Base-by-base conservation (phyloP, 2,797 vertebrate genomes). In the Hyperoplus immaculatus region DNA sequence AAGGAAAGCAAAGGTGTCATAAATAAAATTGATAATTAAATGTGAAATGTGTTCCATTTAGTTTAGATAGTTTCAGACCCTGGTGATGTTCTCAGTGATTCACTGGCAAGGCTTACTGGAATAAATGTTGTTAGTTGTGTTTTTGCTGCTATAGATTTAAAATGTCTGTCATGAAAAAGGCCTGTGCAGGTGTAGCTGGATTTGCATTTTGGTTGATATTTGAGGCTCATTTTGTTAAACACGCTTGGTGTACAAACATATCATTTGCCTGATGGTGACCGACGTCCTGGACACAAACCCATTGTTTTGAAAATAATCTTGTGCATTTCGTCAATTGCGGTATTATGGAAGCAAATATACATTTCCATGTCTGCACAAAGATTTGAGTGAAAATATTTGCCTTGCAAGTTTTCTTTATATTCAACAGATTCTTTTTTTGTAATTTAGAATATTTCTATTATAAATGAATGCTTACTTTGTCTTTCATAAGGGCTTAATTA, bases 191-290 rank as follows among this genome's bases (percentile, higher is more conserved):
- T 72, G 70, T 59, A 54, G 8, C 65, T 67, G 29, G 42, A 68
- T 92, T 93, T 94, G 76, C 87, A 89, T 91, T 86, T 75, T 69
- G 88, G 83, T 73, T 86, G 90, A 91, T 71, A 94, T 91, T 43
- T 82, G 88, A 92, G 67, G 54, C 63, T 79, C 29, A 79, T 80
- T 87, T 84, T 72, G 72, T 76, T 68, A 81, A 88, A 88, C 80
- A 73, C 83, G 86, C 77, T 68, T 83, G 79, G 49, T 85, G 82
- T 46, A 50, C 68, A 42, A 56, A 73, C 60, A 78, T 21, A 53
- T 39, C 38, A 93, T 94, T 94, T 94, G 91, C 85, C 80, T 92
- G 62, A 81, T 16, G n/a, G n/a, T 77, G 67, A 56, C 18, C 56
- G 58, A 67, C 2, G 1, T 83, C 9, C 81, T 81, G 59, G 56